These are phyloP conservation scores for Subacronicta megacephala DNA, from an alignment of 2,888 invertebrate genomes.

Conservation along the genomic window DNA sequence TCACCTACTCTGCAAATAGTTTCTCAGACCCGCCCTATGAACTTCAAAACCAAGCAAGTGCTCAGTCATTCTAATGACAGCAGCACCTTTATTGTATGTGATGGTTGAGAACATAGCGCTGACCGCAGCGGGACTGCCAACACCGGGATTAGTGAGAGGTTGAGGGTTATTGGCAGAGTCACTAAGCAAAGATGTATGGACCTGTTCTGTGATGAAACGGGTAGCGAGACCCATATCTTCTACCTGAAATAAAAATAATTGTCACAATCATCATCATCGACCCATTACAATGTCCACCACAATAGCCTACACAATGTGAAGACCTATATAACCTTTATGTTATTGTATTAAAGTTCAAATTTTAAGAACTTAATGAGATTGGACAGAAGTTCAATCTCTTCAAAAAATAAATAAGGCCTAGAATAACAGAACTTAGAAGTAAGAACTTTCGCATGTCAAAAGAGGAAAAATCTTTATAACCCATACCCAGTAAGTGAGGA, in stretches of 20 bases:
- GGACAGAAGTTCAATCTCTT: too few species aligned
- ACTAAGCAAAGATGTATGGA: conserved; percentile 90
- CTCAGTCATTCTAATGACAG: conserved; percentile 92
- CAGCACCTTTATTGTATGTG: conserved; percentile 92
- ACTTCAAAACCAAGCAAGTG: conserved; percentile 88
- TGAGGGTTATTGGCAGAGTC: conserved; percentile 90
- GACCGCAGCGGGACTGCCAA: conserved; percentile 89
- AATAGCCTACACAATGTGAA: too few species aligned
- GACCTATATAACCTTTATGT: too few species aligned
- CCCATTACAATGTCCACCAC: too few species aligned
- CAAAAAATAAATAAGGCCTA: background rate
- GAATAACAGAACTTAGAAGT: background rate
- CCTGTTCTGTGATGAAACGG: conserved; percentile 92
- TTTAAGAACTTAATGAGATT: too few species aligned
- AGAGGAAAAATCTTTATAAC: background rate
- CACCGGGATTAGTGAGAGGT: conserved; percentile 88
- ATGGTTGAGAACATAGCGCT: conserved; percentile 91
- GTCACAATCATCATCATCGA: too few species aligned
- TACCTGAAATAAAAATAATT: conserved; percentile 79
- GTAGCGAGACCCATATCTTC: conserved; percentile 91
- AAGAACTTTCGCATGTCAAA: too few species aligned
- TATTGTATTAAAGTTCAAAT: too few species aligned
- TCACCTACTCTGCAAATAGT: conserved; percentile 80
- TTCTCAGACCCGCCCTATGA: conserved; percentile 87
- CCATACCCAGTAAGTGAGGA: conserved; percentile 88